Base-by-base conservation (phyloP, 2,113 vertebrate species). In the Lipophrys pholis region DNA sequence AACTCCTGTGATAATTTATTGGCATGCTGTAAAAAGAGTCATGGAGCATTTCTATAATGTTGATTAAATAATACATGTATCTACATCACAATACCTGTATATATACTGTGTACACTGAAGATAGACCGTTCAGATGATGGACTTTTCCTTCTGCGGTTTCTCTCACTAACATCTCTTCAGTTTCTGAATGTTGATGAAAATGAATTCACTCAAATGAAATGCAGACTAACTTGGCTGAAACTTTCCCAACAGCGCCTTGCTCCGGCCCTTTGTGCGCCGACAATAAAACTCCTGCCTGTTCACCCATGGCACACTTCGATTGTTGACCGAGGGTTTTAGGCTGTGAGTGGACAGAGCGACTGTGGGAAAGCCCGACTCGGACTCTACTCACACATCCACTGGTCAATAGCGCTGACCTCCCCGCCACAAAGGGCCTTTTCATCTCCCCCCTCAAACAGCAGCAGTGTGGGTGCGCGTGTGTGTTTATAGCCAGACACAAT, bases 281-380 rank as follows among this genome's bases (percentile, higher is more conserved):
- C 73, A 81, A 80, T 81, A 78, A 86, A 88, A 78, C 62, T 71
- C 52, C 81, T 85, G 86, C 82, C 85, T 90, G 74, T 81, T 89
- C 83, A 87, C 66, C 86, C 80, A 78, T 85, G 90, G 89, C 92
- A 94, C 92, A 92, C 89, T 89, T 91, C 89, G 70, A 88, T 91
- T 93, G 89, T 92, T 89, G 80, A 78, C 84, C 2, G 75, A 87
- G 83, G 84, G 80, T 68, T 83, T 89, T 75, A 80, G 76, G 69
- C 84, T 17, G 64, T 80, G 91, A 92, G 91, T 83, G 86, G 89
- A 75, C 62, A 73, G 78, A 78, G 73, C 59, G 83, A 91, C 90
- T 93, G 92, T 93, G 92, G 91, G 92, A 94, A 93, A 91, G 79
- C 85, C 78, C 76, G 63, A 78, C 76, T 60, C 30, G 65, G 72